Percentiles rank a stretch among this genome's conserved stretches.
Conservation (phyloP, 2,797 vertebrate genomes). For the Luscinia luscinia region DNA sequence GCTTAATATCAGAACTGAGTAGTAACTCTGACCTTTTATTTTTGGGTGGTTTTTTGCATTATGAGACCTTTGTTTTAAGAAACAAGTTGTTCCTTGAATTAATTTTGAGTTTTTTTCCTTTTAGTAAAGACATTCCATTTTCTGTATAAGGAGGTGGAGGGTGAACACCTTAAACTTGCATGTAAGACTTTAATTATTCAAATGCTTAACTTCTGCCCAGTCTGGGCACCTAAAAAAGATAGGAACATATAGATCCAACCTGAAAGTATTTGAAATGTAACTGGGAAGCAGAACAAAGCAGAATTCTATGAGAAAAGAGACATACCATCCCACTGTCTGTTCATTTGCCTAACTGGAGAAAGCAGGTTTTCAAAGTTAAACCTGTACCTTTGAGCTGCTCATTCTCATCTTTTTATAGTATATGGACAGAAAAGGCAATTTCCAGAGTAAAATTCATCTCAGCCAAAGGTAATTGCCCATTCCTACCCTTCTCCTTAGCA, state of each 20-base stretch:
- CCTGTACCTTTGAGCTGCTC: not conserved
- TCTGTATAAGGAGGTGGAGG: not conserved
- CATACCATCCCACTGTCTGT: not conserved
- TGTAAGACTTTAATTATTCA: not conserved
- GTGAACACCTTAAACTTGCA: not conserved
- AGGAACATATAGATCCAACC: not conserved
- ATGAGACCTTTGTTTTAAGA: not conserved
- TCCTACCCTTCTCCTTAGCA: not conserved
- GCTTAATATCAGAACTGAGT: not conserved
- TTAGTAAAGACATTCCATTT: not conserved
- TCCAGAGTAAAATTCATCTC: not conserved
- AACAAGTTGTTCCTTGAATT: not conserved
- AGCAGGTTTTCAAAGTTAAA: not conserved
- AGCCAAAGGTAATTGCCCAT: not conserved
- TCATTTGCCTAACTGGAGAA: not conserved
- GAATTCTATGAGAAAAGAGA: not conserved
- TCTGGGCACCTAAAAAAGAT: not conserved
- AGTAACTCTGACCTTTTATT: not conserved
- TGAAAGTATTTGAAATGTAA: not conserved
- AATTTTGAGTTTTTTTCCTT: not conserved
- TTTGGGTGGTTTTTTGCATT: not conserved
- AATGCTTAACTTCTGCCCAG: not conserved
- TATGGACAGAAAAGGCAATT: not conserved
- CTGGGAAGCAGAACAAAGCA: conserved; percentile 27
- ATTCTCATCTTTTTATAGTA: not conserved